Conservation (phyloP, 1,140 invertebrate genomes). For the Panulirus ornatus region DNA sequence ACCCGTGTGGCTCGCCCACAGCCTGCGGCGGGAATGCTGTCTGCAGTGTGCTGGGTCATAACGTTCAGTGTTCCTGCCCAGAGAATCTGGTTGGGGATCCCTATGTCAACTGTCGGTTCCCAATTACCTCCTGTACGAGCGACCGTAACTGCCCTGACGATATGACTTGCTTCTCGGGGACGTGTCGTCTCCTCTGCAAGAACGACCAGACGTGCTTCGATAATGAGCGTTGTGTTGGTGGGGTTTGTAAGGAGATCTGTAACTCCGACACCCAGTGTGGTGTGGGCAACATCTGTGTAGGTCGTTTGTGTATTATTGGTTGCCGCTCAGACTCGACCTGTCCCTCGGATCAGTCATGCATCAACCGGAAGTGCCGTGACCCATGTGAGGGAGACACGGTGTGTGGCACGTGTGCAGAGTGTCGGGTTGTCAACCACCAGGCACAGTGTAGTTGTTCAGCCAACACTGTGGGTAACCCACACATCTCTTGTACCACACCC, state of each 20-base stretch:
- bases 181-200: slow-evolving; percentile 86
- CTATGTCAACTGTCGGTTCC: slow-evolving; percentile 84
- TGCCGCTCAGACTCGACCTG: slow-evolving; percentile 81
- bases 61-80: slow-evolving; percentile 86
- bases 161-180: slow-evolving; percentile 85
- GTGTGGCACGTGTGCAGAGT: slow-evolving; percentile 91
- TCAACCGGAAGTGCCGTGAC: slow-evolving; percentile 90
- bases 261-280: slow-evolving; percentile 90
- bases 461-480: slow-evolving; percentile 88
- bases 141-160: slow-evolving; percentile 84
- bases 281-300: slow-evolving; percentile 90
- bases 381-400: slow-evolving; percentile 84
- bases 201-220: slow-evolving; percentile 88
- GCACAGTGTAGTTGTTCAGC: slow-evolving; percentile 90
- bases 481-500: slow-evolving; percentile 85
- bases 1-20: slow-evolving; percentile 86
- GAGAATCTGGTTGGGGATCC: slow-evolving; percentile 86
- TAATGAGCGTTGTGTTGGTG: slow-evolving; percentile 89
- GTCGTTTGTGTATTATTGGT: slow-evolving; percentile 86
- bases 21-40: slow-evolving; percentile 90
- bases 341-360: slow-evolving; percentile 85
- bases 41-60: slow-evolving; percentile 85
- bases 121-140: slow-evolving; percentile 82
- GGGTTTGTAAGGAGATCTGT: slow-evolving; percentile 89
- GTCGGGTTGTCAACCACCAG: slow-evolving; percentile 89